These are phyloP conservation scores for Acrobeloides nanus DNA, from an alignment of 2,888 invertebrate genomes.

Conservation along the genomic window DNA sequence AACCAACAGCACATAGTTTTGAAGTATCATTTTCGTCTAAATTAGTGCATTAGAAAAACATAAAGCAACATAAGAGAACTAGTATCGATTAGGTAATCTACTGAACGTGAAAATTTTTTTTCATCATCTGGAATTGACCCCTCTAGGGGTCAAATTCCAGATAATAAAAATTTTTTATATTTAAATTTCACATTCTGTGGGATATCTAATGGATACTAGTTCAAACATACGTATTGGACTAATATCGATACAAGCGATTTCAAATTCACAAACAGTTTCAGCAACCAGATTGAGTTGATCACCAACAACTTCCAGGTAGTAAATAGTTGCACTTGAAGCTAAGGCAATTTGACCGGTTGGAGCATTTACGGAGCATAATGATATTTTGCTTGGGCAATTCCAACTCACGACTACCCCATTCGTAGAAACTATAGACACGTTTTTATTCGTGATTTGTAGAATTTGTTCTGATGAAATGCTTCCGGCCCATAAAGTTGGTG, in stretches of 20 bases:
- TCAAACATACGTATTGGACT: slow-evolving; percentile 64
- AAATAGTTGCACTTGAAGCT: slow-evolving; percentile 25
- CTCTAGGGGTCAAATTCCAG: background rate
- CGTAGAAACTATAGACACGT: slow-evolving; percentile 12
- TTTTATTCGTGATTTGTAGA: slow-evolving; percentile 22
- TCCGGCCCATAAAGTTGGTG: slow-evolving; percentile 87
- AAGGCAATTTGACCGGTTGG: slow-evolving; percentile 51
- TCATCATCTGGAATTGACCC: too few relatives aligned
- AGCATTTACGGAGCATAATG: slow-evolving; percentile 20
- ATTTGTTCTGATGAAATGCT: slow-evolving; percentile 58
- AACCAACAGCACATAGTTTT: slow-evolving; percentile 19
- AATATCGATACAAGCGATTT: slow-evolving; percentile 90
- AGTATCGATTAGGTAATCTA: too few relatives aligned
- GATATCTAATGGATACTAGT: background rate
- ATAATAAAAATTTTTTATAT: too few relatives aligned
- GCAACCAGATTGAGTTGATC: slow-evolving; percentile 22
- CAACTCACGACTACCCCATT: background rate
- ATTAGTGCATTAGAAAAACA: slow-evolving; percentile 17
- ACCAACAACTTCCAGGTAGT: slow-evolving; percentile 26
- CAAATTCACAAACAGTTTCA: slow-evolving; percentile 69
- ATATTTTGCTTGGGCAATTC: slow-evolving; percentile 4
- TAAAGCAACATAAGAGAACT: background rate
- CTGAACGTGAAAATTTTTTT: too few relatives aligned
- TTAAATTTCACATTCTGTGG: too few relatives aligned
- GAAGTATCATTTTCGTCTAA: slow-evolving; percentile 13